Evolutionary conservation across 2,113 vertebrate genomes (phyloP).

Genomic region (Hemiscyllium ocellatum): DNA sequence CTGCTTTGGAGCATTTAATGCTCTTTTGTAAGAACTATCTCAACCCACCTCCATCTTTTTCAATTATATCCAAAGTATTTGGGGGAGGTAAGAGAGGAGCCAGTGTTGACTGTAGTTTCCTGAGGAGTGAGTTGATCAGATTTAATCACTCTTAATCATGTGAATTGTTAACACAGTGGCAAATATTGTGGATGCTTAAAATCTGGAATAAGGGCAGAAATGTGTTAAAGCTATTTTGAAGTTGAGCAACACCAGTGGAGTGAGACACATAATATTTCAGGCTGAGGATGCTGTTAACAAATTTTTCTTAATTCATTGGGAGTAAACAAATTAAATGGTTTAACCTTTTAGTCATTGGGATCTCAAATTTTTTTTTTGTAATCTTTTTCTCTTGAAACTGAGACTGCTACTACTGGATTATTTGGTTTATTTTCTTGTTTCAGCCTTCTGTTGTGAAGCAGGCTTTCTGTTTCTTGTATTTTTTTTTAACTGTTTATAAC

Average conservation of each 20-base stretch:
- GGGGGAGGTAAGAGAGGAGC: background rate
- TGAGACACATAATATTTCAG: background rate
- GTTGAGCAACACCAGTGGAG: background rate
- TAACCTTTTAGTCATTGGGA: background rate
- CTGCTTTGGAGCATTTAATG: background rate
- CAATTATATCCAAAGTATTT: conserved; percentile 11
- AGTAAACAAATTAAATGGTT: background rate
- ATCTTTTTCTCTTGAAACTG: background rate
- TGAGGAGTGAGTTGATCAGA: background rate
- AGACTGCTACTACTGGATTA: background rate
- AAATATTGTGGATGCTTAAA: background rate
- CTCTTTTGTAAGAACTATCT: background rate
- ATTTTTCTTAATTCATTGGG: background rate
- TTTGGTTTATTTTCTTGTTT: background rate
- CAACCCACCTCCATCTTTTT: background rate
- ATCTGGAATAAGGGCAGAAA: background rate
- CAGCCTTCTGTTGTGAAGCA: background rate
- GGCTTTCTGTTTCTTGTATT: no score
- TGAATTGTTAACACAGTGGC: background rate
- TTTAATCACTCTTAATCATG: background rate
- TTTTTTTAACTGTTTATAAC: background rate
- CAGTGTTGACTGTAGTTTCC: background rate
- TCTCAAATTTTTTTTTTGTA: background rate
- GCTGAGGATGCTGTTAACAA: background rate
- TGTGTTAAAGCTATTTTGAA: background rate